Evolutionary conservation across 1,140 invertebrate species (phyloP).

Genomic region (Goniozus legneri): DNA sequence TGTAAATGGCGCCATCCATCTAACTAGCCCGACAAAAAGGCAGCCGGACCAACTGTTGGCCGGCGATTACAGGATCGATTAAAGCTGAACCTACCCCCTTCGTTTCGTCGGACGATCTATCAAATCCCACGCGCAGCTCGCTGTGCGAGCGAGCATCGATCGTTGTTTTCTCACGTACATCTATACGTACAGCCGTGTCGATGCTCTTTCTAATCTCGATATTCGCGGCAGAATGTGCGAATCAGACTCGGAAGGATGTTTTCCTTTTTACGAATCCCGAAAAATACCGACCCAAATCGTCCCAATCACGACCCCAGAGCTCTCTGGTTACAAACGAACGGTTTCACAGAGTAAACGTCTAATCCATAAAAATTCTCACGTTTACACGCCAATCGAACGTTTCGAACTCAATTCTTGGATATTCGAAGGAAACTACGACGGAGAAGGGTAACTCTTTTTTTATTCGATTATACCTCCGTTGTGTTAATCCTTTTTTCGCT

Average conservation of each 20-base stretch:
- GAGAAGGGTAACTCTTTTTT: background rate
- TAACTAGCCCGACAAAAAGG: slow-evolving; percentile 52
- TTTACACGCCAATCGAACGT: background rate
- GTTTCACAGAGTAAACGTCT: too few species aligned
- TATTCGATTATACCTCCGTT: slow-evolving; percentile 1
- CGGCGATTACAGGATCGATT: slow-evolving; percentile 55
- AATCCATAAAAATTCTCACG: too few species aligned
- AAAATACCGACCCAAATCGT: too few species aligned
- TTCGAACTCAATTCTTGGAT: background rate
- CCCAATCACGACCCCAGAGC: too few species aligned
- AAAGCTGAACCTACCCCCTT: slow-evolving; percentile 55
- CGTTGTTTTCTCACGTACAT: slow-evolving; percentile 18
- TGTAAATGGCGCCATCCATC: slow-evolving; percentile 57
- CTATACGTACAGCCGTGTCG: too few species aligned
- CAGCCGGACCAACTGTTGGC: slow-evolving; percentile 52
- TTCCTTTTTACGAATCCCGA: too few species aligned
- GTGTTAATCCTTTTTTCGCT: slow-evolving; percentile 51
- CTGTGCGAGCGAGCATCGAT: slow-evolving; percentile 14
- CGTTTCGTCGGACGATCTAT: slow-evolving; percentile 53
- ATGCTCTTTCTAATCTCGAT: too few species aligned
- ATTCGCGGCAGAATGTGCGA: too few species aligned
- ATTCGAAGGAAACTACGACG: background rate
- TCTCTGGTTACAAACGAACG: too few species aligned
- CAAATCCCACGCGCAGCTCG: slow-evolving; percentile 35
- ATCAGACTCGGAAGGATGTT: too few species aligned